Evolutionary conservation across 2,113 vertebrate genomes (phyloP).

Genomic region (Brachyhypopomus occidentalis): DNA sequence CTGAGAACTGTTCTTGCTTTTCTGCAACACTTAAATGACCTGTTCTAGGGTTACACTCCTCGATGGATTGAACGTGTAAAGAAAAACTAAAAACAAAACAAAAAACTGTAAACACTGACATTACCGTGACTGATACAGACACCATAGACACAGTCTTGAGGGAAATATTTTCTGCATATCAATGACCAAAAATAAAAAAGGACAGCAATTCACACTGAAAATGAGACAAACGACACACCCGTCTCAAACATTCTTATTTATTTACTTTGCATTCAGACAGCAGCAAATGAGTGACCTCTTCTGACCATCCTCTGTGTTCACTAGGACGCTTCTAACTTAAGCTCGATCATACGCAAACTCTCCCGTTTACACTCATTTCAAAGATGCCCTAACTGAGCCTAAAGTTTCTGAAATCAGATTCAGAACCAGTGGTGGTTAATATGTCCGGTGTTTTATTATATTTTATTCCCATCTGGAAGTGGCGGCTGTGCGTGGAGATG

Average conservation of each 20-base stretch:
- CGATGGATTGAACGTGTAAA: slow-evolving; percentile 34
- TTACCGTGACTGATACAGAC: not conserved
- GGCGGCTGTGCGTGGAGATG: not conserved
- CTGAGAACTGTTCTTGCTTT: not conserved
- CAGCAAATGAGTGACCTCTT: slow-evolving; percentile 1
- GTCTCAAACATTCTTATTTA: slow-evolving; percentile 24
- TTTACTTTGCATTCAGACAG: not conserved
- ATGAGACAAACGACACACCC: slow-evolving; percentile 19
- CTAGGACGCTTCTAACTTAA: not conserved
- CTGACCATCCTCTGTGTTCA: not conserved
- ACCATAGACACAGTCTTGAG: not conserved
- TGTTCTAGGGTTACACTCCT: slow-evolving; percentile 18
- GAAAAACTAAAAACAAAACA: slow-evolving; percentile 22
- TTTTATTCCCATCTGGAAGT: not conserved
- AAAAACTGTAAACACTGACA: not conserved
- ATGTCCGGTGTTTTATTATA: not conserved
- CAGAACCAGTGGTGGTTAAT: not conserved
- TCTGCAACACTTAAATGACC: slow-evolving; percentile 36
- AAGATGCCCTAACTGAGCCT: not conserved
- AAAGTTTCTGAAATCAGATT: not conserved
- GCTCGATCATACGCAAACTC: not conserved
- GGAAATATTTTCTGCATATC: not conserved
- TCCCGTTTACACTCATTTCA: not conserved
- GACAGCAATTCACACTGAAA: not conserved
- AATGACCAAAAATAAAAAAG: not conserved